phyloP scores from a whole-genome alignment of 53 echinoderm and acorn worm species.

The Paracentrotus lividus region DNA sequence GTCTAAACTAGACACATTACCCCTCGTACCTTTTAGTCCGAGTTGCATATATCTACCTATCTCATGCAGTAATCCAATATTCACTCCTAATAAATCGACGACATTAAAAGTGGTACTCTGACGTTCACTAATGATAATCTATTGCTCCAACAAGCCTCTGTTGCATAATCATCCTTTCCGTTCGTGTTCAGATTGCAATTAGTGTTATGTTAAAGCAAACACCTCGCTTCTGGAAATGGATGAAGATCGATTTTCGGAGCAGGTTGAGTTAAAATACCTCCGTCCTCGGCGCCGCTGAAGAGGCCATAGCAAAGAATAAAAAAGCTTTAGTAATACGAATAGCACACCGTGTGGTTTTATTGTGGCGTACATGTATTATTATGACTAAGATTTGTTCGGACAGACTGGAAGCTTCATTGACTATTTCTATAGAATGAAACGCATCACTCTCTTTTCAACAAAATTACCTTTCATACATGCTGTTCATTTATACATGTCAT shows the following conservation, averaged over 20 bases:
- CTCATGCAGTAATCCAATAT: conserved; percentile 13
- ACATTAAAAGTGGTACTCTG: background rate
- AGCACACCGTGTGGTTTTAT: background rate
- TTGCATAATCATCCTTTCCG: conserved; percentile 46
- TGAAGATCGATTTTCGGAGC: background rate
- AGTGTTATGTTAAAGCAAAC: background rate
- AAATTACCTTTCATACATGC: too few relatives aligned
- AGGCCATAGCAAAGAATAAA: background rate
- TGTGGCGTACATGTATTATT: background rate
- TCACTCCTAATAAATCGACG: background rate
- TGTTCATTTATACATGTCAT: too few relatives aligned
- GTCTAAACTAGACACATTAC: background rate
- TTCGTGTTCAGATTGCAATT: background rate
- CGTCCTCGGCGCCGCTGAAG: background rate
- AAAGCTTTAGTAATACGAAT: background rate
- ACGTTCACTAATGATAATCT: background rate
- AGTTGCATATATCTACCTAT: background rate
- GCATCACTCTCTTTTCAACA: background rate
- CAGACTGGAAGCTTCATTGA: background rate
- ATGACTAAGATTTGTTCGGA: background rate
- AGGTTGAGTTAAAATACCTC: background rate
- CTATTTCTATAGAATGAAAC: background rate
- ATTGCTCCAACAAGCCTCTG: background rate
- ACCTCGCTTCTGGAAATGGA: background rate
- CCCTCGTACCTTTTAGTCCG: background rate